Evolutionary conservation across 1,140 invertebrate genomes (phyloP).

Genomic region (Papilio xuthus): DNA sequence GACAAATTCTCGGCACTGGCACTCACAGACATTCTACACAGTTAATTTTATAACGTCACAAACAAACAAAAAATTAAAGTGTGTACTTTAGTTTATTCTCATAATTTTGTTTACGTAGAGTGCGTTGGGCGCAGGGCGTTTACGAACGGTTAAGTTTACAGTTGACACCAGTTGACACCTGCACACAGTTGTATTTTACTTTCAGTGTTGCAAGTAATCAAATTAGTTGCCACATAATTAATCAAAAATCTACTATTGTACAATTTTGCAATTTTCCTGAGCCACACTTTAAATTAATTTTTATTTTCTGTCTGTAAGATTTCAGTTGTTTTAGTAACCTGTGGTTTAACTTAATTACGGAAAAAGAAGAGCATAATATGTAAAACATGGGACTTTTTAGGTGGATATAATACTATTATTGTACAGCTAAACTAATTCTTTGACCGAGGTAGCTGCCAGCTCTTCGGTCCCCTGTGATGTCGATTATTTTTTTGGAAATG

Average conservation of each 20-base stretch:
- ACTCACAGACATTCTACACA: slow-evolving; percentile 83
- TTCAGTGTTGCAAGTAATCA: slow-evolving; percentile 38
- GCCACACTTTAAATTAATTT: slow-evolving; percentile 34
- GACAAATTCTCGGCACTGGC: slow-evolving; percentile 85
- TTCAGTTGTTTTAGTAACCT: neutral
- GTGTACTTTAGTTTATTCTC: slow-evolving; percentile 55
- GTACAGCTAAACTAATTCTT: too few species aligned
- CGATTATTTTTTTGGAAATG: too few species aligned
- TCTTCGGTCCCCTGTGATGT: too few species aligned
- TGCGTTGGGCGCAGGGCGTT: slow-evolving; percentile 44
- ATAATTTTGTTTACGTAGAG: slow-evolving; percentile 51
- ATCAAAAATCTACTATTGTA: neutral
- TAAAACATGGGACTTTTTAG: neutral
- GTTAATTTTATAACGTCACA: slow-evolving; percentile 41
- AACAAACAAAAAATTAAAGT: slow-evolving; percentile 49
- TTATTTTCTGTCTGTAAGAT: slow-evolving; percentile 14
- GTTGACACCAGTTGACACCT: slow-evolving; percentile 40
- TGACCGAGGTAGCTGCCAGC: too few species aligned
- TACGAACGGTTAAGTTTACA: slow-evolving; percentile 41
- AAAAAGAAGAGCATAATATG: neutral
- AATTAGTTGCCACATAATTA: neutral
- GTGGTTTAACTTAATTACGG: neutral
- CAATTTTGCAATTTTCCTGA: too few species aligned
- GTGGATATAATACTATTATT: too few species aligned
- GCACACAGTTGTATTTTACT: slow-evolving; percentile 42